Evolutionary conservation across 2,888 invertebrate genomes (phyloP), one percentile per base, ranked within the genome.

Genomic region (Punctoribates punctum): DNA sequence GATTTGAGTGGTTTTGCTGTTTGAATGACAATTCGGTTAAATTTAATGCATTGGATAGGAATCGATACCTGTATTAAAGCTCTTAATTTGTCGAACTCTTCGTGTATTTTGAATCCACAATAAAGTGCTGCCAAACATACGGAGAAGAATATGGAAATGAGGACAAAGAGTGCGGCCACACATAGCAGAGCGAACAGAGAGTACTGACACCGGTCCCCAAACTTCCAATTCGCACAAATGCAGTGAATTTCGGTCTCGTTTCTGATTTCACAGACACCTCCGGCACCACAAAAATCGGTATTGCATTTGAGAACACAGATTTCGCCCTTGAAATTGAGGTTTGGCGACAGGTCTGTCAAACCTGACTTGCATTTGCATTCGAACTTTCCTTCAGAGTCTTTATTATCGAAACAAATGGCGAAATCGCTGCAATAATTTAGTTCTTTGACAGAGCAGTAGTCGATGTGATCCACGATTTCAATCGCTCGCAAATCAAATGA

Each of bases 131-230:
- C 38, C 20, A n/a, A 25, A 46, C 34, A 29, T 15, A 29, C 27
- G 4, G 42, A 38, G 42, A 73, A 38, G n/a, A 73, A 48, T 42
- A 73, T 46, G n/a, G 42, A 42, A n/a, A 73, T 20, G 20, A 46
- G 6, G 3, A 73, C 73, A n/a, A 73, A 25, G 5, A 73, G 11
- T 9, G 46, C 73, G 27, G n/a, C 20, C 17, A 46, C 73, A 25
- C 38, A 29, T 38, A 73, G 42, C 8, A 73, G 9, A 15, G 42
- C 15, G 17, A 15, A 20, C 9, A 20, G 9, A 11, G 74, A 74
- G 23, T 74, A 74, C 34, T 74, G 74, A 29, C 74, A 74, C 15
- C 74, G 27, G 6, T 25, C n/a, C 15, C 74, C 74, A 27, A 74
- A 27, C 20, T 51, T 74, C 74, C 74, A 74, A 6, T 74, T 38